Percentiles rank a stretch among this genome's conserved stretches.
These are phyloP conservation scores for Ellobius talpinus DNA, from an alignment of 2,113 vertebrate genomes.

Conservation along the genomic window DNA sequence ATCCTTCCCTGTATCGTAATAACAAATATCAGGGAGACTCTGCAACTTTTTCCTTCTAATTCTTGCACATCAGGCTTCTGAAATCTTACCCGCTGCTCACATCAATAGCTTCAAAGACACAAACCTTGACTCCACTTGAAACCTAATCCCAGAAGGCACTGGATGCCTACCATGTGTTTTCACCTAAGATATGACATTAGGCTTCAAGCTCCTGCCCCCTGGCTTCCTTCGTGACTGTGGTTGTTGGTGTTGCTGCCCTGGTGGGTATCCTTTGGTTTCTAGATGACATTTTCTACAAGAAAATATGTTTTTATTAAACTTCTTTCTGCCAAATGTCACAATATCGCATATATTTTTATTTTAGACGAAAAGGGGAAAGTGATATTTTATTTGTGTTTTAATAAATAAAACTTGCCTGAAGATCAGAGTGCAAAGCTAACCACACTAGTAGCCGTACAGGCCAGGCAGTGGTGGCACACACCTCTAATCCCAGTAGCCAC, in stretches of 20 bases:
- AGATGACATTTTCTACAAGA: neutral
- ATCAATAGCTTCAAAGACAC: constrained; percentile 38
- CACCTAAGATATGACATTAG: neutral
- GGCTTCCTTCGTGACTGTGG: neutral
- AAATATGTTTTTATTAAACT: neutral
- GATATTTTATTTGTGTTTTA: too few species aligned
- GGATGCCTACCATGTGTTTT: neutral
- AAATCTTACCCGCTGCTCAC: neutral
- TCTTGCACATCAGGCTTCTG: constrained; percentile 2
- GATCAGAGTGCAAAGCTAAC: too few species aligned
- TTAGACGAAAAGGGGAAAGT: too few species aligned
- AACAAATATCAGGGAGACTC: neutral
- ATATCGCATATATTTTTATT: neutral
- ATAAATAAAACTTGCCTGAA: too few species aligned
- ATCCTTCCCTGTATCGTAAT: neutral
- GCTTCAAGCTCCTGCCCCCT: neutral
- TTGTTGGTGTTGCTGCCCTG: neutral
- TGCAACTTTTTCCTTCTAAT: neutral
- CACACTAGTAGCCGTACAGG: too few species aligned
- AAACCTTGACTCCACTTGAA: neutral
- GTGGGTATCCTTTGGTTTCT: neutral
- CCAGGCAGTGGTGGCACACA: too few species aligned
- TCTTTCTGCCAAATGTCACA: neutral
- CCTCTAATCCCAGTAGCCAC: too few species aligned
- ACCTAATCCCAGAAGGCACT: neutral